Evolutionary conservation across 2,797 vertebrate species (phyloP), one percentile per base, ranked within the genome.

Genomic region (Amazona finschi): DNA sequence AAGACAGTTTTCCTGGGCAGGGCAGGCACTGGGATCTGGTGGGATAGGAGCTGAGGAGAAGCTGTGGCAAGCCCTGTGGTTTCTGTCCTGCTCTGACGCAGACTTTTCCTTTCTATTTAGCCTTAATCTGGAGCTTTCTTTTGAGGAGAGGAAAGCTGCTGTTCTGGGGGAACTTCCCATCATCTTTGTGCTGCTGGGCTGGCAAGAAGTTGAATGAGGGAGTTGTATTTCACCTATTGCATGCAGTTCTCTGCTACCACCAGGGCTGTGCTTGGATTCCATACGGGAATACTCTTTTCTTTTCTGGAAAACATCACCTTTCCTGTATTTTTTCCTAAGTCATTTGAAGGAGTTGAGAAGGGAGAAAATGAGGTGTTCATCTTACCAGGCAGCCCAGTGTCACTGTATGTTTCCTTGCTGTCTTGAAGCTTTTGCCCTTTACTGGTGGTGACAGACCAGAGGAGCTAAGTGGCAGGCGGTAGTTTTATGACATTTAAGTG

Each of bases 351-450:
- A n/a, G 5, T n/a, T 52, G 20, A 31, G 49, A 52, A 71, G 6
- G 1, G 4, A 6, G 9, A 11, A 12, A 69, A 55, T 5, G 16
- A 39, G 9, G 6, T 15, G 5, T 36, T 83, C 4, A 0, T 73
- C 55, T 69, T 81, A 64, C 30, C 41, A 50, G 1, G 1, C 41
- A 82, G n/a, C 47, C 36, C 60, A 30, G 2, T 15, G 22, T 57
- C 60, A 52, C 64, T 12, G 4, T 21, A 7, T 33, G 27, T 70
- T 91, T 62, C 38, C 25, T 53, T 65, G 31, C 38, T 57, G 12
- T 36, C 8, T 30, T 70, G 52, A 38, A 58, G 15, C 60, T 20
- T 31, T 80, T 85, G 66, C 12, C 30, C 67, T 87, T 86, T n/a
- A 30, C 31, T 50, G 61, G 39, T 85, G 33, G 50, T 70, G 44